These are phyloP conservation scores for Periophthalmus magnuspinnatus DNA, from an alignment of 2,797 vertebrate species.

Conservation along the genomic window DNA sequence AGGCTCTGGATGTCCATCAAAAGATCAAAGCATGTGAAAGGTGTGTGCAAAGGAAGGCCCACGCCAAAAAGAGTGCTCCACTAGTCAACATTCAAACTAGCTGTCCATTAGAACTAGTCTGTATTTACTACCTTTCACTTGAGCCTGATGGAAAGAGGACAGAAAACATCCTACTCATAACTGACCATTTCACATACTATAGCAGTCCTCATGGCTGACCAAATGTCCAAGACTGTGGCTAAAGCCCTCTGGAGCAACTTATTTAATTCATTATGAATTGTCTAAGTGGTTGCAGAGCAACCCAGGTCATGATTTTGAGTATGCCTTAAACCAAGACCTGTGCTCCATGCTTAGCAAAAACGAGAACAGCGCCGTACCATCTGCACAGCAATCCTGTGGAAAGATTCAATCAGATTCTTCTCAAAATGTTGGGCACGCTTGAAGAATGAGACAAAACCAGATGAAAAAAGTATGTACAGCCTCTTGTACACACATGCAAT, in stretches of 20 bases:
- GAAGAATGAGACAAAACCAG: too few species aligned
- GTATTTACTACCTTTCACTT: constrained; percentile 5
- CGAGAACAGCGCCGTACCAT: constrained; percentile 1
- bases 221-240: constrained; percentile 5
- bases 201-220: background rate
- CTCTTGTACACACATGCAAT: constrained; percentile 2
- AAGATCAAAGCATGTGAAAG: constrained; percentile 10
- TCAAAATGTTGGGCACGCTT: too few species aligned
- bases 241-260: background rate
- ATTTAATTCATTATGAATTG: constrained; percentile 4
- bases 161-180: constrained; percentile 3
- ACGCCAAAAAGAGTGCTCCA: constrained; percentile 7
- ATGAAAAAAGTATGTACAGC: constrained; percentile 10
- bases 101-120: background rate
- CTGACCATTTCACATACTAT: constrained; percentile 7
- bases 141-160: background rate
- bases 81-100: constrained; percentile 12
- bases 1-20: background rate
- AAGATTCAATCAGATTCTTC: constrained; percentile 4
- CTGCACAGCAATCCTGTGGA: background rate
- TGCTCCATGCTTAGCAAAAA: background rate
- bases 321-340: background rate
- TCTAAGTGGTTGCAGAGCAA: constrained; percentile 2
- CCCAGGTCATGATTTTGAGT: constrained; percentile 9
- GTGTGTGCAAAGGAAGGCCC: too few species aligned